Base-by-base conservation (phyloP, 2,888 invertebrate genomes). In the Dasypolia templi region DNA sequence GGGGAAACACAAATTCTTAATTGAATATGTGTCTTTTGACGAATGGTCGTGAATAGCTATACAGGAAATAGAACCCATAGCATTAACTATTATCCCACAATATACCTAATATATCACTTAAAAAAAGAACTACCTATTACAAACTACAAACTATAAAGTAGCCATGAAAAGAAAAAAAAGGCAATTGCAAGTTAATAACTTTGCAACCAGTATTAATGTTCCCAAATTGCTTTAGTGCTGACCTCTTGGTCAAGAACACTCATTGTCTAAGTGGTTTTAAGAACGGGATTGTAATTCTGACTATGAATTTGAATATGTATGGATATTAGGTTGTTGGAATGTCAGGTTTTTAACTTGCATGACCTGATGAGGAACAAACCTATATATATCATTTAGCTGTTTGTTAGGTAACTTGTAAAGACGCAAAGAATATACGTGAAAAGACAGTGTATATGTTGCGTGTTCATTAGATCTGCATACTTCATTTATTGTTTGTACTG, bases 191-290 rank as follows among this genome's bases (percentile, higher is more conserved):
- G 64, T 75, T 83, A 76, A 81, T 79, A 72, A 72, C 83, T 79
- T 72, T 26, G 82, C 72, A 69, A 58, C 35, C 63, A 59, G 67
- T 66, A 66, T 59, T 82, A 80, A 77, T 62, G 79, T 83, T 84
- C 65, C 75, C 39, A 71, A 81, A 75, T 67, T 68, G 77, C 72
- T 79, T n/a, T 26, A 71, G 42, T 49, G 77, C 63, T 86, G 86
- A 86, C 81, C 86, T 66, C 79, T 51, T 61, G 75, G 81, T 86
- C 86, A 86, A 84, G 84, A 81, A 53, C 86, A 66, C 51, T 26
- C 65, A 76, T 82, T 84, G 80, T 84, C 66, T 75, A 64, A 44
- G 62, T 73, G 35, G 35, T 75, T 70, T 66, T 55, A 72, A 77
- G 26, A 72, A 62, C 58, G 58, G 77, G 55, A 75, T 73, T 75